Percentiles rank a stretch among this genome's conserved stretches.
phyloP scores from a whole-genome alignment of 2,113 vertebrate genomes.

The Hemiprocne comata region DNA sequence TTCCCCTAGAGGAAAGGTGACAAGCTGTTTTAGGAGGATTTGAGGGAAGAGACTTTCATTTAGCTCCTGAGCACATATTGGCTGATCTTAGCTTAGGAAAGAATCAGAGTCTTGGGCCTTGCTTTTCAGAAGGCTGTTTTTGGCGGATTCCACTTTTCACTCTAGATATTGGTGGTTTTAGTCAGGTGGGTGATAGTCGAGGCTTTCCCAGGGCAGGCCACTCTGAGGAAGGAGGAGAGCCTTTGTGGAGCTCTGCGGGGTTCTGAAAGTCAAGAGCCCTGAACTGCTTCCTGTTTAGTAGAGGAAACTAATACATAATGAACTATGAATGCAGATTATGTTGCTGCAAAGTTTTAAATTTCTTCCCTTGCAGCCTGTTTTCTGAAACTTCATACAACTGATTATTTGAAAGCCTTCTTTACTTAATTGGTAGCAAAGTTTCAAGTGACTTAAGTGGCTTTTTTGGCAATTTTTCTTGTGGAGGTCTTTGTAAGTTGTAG shows the following conservation, averaged over 20 bases:
- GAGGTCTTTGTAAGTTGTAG: neutral
- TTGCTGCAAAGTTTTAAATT: neutral
- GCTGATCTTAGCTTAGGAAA: neutral
- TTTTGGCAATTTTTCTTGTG: neutral
- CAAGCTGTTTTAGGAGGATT: neutral
- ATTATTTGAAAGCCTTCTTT: neutral
- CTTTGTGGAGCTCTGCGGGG: neutral
- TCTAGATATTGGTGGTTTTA: neutral
- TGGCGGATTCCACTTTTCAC: neutral
- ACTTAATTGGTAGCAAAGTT: neutral
- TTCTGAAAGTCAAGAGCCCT: neutral
- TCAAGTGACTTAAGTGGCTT: neutral
- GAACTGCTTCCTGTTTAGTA: conserved; percentile 3
- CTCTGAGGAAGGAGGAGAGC: neutral
- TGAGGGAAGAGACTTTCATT: neutral
- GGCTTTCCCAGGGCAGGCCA: neutral
- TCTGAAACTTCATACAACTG: neutral
- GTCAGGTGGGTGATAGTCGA: neutral
- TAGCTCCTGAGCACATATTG: neutral
- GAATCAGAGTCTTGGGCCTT: neutral
- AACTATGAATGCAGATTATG: neutral
- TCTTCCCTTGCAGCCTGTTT: neutral
- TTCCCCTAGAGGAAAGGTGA: neutral
- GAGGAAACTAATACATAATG: neutral
- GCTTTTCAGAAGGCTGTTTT: neutral